Conservation (phyloP, 2,113 vertebrate species). For the Speoplatyrhinus poulsoni region DNA sequence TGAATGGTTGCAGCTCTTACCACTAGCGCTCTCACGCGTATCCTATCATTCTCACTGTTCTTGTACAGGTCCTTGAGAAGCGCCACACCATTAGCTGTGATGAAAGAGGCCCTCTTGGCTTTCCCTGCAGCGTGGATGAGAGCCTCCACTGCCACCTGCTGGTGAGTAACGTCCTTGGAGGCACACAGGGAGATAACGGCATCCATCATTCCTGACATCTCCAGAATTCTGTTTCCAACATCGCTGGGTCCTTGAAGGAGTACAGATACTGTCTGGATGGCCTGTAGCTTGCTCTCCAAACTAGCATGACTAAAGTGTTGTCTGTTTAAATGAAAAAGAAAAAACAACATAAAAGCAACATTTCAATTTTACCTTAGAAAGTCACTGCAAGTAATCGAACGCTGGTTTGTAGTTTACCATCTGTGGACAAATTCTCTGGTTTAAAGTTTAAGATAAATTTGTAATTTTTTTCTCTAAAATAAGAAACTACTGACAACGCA, state of each 20-base stretch:
- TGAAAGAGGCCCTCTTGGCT: slow-evolving; percentile 94
- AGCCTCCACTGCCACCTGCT: slow-evolving; percentile 93
- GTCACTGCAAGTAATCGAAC: neutral
- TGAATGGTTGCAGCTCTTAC: slow-evolving; percentile 71
- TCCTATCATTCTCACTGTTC: slow-evolving; percentile 89
- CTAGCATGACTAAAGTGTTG: slow-evolving; percentile 81
- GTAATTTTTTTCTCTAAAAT: neutral
- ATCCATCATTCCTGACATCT: slow-evolving; percentile 93
- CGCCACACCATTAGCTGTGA: slow-evolving; percentile 89
- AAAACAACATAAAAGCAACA: neutral
- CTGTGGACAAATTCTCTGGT: too few species aligned
- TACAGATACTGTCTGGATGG: slow-evolving; percentile 91
- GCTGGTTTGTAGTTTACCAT: neutral
- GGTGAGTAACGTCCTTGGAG: slow-evolving; percentile 83
- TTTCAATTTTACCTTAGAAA: neutral
- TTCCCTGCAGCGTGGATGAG: slow-evolving; percentile 94
- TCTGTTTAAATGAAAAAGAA: slow-evolving; percentile 64
- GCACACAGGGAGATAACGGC: slow-evolving; percentile 88
- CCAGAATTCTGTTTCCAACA: slow-evolving; percentile 88
- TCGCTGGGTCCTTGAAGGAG: slow-evolving; percentile 94
- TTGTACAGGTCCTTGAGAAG: slow-evolving; percentile 98
- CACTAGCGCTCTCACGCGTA: slow-evolving; percentile 94
- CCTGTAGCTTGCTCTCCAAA: slow-evolving; percentile 83
- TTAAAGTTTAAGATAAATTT: neutral
- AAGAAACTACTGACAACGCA: neutral